Percentiles rank a stretch among this genome's conserved stretches.
Evolutionary conservation across 1,140 invertebrate species (phyloP).

Genomic region (Triops longicaudatus): DNA sequence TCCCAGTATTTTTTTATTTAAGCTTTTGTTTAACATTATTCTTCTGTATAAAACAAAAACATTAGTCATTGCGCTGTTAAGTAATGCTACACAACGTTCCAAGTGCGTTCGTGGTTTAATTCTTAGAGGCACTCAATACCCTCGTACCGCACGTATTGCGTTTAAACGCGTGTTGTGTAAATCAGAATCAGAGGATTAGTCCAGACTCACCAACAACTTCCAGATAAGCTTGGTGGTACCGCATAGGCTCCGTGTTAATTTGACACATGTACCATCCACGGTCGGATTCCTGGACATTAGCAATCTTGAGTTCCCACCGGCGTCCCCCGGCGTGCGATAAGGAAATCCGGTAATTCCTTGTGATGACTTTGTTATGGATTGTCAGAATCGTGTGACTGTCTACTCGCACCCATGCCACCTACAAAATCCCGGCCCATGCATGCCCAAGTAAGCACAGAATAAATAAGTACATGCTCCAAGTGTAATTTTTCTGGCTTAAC

Average conservation of each 20-base stretch:
- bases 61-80: too few relatives aligned
- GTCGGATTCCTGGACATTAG: conserved; percentile 68
- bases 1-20: too few relatives aligned
- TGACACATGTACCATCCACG: conserved; percentile 58
- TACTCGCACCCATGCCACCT: conserved; percentile 26
- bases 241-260: conserved; percentile 34
- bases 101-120: too few relatives aligned
- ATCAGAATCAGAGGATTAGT: neutral
- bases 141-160: too few relatives aligned
- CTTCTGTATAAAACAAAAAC: too few relatives aligned
- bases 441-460: neutral
- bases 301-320: conserved; percentile 46
- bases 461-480: neutral
- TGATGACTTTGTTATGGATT: conserved; percentile 30
- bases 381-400: conserved; percentile 25
- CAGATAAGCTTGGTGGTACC: conserved; percentile 33
- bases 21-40: too few relatives aligned
- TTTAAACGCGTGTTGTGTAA: too few relatives aligned
- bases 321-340: conserved; percentile 25
- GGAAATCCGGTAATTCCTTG: conserved; percentile 28
- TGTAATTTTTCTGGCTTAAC: neutral
- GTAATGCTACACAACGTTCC: too few relatives aligned
- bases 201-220: conserved; percentile 33
- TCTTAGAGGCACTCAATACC: too few relatives aligned
- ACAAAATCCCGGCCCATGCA: neutral